Evolutionary conservation across 2,888 invertebrate species (phyloP).

Genomic region (Megaustenia siamemsis): DNA sequence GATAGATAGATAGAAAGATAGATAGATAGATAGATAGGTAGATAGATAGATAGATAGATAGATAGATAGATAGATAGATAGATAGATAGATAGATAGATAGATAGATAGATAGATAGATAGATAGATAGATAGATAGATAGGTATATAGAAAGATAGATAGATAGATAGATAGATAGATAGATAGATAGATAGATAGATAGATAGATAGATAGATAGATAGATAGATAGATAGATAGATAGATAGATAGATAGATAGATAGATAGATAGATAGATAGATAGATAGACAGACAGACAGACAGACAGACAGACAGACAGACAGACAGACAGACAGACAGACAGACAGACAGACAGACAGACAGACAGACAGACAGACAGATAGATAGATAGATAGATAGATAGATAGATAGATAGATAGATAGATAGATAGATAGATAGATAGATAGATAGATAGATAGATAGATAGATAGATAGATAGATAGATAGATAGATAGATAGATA

Average conservation of each 20-base stretch:
- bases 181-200: slow-evolving; percentile 32
- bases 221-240: slow-evolving; percentile 15
- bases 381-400: not conserved
- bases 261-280: not conserved
- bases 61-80: too few relatives aligned
- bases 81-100: too few relatives aligned
- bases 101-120: too few relatives aligned
- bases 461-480: slow-evolving; percentile 22
- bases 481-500: slow-evolving; percentile 21
- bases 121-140: too few relatives aligned
- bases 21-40: too few relatives aligned
- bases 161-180: too few relatives aligned
- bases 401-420: slow-evolving; percentile 17
- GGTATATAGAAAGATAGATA: too few relatives aligned
- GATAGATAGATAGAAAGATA: too few relatives aligned
- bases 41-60: too few relatives aligned
- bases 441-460: slow-evolving; percentile 22
- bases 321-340: slow-evolving; percentile 25
- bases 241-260: not conserved
- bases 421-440: slow-evolving; percentile 22
- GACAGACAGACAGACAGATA: not conserved
- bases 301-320: slow-evolving; percentile 42
- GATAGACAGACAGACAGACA: slow-evolving; percentile 28
- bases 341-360: slow-evolving; percentile 7
- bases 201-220: slow-evolving; percentile 25